Evolutionary conservation across 1,140 invertebrate genomes (phyloP).

Genomic region (Whitmania pigra): DNA sequence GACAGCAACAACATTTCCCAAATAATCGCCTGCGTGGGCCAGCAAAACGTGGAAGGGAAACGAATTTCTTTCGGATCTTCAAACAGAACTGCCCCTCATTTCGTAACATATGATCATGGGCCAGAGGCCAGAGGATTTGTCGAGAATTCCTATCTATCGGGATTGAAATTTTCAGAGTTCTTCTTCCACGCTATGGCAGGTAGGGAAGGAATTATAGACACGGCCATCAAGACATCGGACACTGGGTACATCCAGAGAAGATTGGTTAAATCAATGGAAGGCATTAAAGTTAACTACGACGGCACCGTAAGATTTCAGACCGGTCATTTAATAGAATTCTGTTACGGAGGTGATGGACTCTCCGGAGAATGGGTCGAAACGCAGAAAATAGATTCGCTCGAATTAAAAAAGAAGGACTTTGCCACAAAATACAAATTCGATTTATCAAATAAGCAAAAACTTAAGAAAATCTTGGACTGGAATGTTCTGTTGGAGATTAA

Average conservation of each 20-base stretch:
- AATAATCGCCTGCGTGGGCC: conserved; percentile 99
- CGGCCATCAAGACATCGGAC: conserved; percentile 99
- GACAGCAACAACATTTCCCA: conserved; percentile 99
- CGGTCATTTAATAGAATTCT: conserved; percentile 72
- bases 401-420: conserved; percentile 85
- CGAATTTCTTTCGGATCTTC: conserved; percentile 98
- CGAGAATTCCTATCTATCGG: conserved; percentile 98
- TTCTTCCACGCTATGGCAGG: conserved; percentile 99
- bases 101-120: conserved; percentile 99
- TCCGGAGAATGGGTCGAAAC: conserved; percentile 91
- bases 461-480: conserved; percentile 79
- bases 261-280: conserved; percentile 99
- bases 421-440: conserved; percentile 93
- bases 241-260: conserved; percentile 98
- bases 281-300: conserved; percentile 78
- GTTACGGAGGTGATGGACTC: conserved; percentile 94
- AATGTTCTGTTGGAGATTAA: conserved; percentile 85
- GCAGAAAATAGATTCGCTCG: conserved; percentile 84
- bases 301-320: conserved; percentile 42
- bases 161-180: conserved; percentile 94
- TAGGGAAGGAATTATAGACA: conserved; percentile 99
- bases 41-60: conserved; percentile 99
- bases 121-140: conserved; percentile 93
- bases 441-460: conserved; percentile 80
- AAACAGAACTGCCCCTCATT: conserved; percentile 94